Percentiles rank a stretch among this genome's conserved stretches.
phyloP scores from a whole-genome alignment of 2,888 invertebrate genomes.

The Notocelia uddmanniana region DNA sequence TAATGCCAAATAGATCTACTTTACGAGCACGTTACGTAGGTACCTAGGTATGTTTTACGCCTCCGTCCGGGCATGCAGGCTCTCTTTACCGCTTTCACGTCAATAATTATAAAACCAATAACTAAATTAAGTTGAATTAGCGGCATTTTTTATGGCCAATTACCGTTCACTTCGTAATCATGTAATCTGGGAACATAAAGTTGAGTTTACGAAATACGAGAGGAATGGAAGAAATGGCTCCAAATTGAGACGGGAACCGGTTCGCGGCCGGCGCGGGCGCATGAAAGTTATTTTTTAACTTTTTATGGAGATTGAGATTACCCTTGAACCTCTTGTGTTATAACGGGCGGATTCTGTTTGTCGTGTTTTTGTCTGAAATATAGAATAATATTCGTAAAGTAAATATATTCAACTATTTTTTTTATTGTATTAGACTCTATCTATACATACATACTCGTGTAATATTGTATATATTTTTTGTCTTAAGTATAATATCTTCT shows the following conservation, averaged over 20 bases:
- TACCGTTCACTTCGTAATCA: constrained; percentile 30
- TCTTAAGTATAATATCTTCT: too few relatives aligned
- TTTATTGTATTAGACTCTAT: too few relatives aligned
- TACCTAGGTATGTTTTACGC: too few relatives aligned
- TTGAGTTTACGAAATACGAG: constrained; percentile 33
- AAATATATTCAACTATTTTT: too few relatives aligned
- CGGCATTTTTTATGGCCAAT: constrained; percentile 13
- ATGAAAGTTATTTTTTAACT: constrained; percentile 39
- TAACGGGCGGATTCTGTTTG: background rate
- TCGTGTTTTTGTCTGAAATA: background rate
- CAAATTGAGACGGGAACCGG: constrained; percentile 43
- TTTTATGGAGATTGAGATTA: constrained; percentile 43
- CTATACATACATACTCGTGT: too few relatives aligned
- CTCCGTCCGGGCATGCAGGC: too few relatives aligned
- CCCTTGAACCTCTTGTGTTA: constrained; percentile 28
- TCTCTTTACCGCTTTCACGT: background rate
- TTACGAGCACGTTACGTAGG: too few relatives aligned
- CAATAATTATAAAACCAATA: constrained; percentile 2
- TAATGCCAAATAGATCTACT: too few relatives aligned
- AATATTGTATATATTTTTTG: too few relatives aligned
- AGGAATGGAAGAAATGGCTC: constrained; percentile 45
- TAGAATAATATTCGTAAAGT: too few relatives aligned
- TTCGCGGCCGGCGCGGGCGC: constrained; percentile 39
- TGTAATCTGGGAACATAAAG: constrained; percentile 29
- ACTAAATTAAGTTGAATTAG: constrained; percentile 5